Conservation (phyloP, 2,113 vertebrate genomes). For the Xenus cinereus region DNA sequence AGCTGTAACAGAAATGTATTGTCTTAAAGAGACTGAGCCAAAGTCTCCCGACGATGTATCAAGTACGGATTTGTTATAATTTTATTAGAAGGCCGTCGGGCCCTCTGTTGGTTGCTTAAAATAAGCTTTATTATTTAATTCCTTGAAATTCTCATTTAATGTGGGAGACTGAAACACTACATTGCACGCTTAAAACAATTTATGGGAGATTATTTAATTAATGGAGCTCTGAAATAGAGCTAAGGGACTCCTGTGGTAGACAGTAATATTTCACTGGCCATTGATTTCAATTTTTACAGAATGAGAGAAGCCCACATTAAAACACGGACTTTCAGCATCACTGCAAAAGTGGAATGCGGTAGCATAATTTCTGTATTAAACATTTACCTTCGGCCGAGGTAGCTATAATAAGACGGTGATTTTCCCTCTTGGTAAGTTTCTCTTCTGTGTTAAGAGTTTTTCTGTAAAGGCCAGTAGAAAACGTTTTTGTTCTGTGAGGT, state of each 20-base stretch:
- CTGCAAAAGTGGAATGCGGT: not conserved
- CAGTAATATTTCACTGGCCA: conserved; percentile 4
- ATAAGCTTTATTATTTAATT: conserved; percentile 49
- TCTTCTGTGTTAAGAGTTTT: not conserved
- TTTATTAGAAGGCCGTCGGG: conserved; percentile 1
- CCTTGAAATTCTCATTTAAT: conserved; percentile 8
- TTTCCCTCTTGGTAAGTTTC: not conserved
- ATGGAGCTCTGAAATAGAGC: not conserved
- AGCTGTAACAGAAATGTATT: not conserved
- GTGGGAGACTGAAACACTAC: not conserved
- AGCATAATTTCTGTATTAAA: not conserved
- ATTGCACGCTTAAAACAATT: not conserved
- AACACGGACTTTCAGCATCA: not conserved
- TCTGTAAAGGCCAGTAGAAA: not conserved
- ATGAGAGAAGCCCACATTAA: conserved; percentile 45
- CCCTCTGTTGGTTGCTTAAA: conserved; percentile 47
- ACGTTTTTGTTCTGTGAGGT: not conserved
- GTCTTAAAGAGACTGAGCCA: not conserved
- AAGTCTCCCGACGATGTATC: not conserved
- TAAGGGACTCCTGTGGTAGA: not conserved
- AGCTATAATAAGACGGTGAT: accelerated
- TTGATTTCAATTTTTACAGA: conserved; percentile 30
- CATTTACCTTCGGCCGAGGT: not conserved
- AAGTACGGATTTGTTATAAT: not conserved
- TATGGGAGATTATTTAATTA: not conserved